Evolutionary conservation across 2,888 invertebrate genomes (phyloP), one percentile per base, ranked within the genome.

Genomic region (Limnephilus marmoratus): DNA sequence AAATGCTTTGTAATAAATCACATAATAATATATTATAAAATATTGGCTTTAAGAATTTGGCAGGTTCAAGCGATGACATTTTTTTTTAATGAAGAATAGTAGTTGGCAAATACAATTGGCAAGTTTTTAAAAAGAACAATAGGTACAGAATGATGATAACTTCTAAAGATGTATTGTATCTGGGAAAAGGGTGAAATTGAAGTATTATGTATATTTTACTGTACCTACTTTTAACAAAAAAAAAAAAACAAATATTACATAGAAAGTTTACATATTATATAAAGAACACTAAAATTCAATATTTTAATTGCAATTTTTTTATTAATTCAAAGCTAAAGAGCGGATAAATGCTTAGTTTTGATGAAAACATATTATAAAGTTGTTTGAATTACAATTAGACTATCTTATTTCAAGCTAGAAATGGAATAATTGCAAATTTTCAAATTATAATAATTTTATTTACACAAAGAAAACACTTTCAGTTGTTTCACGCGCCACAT

Each of bases 341-440:
- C 41, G 34, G 24, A 83, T 7, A 34, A 83, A 83, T 37, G 83
- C 37, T 37, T 37, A 83, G 83, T 83, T 83, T 34, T 34, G 83
- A 83, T 83, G 34, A 83, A 34, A 83, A 83, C 41, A 37, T 41
- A 83, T 34, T 37, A 83, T 34, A 83, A 83, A 68, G 24, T n/a
- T 24, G 68, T 68, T 83, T 41, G 11, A 41, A 83, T 37, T 83
- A 83, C 37, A 83, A 41, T 34, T 37, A 83, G 41, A 37, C 83
- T 37, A 83, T 83, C 83, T 37, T 83, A 83, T 83, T 83, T 83
- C 83, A 24, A 37, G 24, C 18, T 83, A 83, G 83, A 83, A 87
- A 45, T 29, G 29, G 49, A 87, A 87, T 45, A 45, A 24, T n/a
- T 87, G n/a, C 24, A 45, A 45, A 12, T 87, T 45, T 87, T 88